Evolutionary conservation across 1,140 invertebrate genomes (phyloP), one percentile per base, ranked within the genome.

Genomic region (Drosophila parvula): DNA sequence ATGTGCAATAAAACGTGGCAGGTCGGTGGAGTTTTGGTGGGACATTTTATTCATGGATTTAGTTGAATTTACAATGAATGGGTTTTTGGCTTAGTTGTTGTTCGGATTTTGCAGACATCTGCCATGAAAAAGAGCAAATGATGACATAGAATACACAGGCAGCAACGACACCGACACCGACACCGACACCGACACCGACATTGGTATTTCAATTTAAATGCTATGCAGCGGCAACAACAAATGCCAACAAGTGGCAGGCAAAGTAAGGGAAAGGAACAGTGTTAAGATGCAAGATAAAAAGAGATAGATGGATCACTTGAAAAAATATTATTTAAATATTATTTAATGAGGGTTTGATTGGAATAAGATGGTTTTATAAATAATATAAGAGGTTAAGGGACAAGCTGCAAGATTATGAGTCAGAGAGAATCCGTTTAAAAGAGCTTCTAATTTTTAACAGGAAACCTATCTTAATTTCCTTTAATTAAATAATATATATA

Each of bases 11-110:
- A 88, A 88, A 86, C 67, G 83, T 73, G 77, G 64, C 82, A 61
- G 32, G 30, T 10, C 18, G 32, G 47, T 12, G 32, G 14, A 36
- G 57, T 50, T 50, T 59, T 61, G 79, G 56, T 64, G 71, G 80
- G 63, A 82, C 85, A 88, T 88, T 88, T 88, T 88, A 88, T 88
- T 88, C 83, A 88, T 88, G 83, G 84, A 89, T 89, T 88, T 88
- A 88, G 83, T 89, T 89, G 83, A 88, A 88, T 88, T 88, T 89
- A 64, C 83, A 88, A 88, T 89, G 83, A 88, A 89, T 80, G 83
- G 78, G 79, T 70, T 86, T 85, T 85, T 62, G 74, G 82, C 74
- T 86, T 86, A 86, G 82, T 58, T 58, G 58, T 50, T 38, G 38
- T 28, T 27, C 36, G 41, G 67, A 69, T 71, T 62, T 48, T 18